These are phyloP conservation scores for Zaprionus gabonicus DNA, from an alignment of 1,140 invertebrate genomes.

Conservation along the genomic window DNA sequence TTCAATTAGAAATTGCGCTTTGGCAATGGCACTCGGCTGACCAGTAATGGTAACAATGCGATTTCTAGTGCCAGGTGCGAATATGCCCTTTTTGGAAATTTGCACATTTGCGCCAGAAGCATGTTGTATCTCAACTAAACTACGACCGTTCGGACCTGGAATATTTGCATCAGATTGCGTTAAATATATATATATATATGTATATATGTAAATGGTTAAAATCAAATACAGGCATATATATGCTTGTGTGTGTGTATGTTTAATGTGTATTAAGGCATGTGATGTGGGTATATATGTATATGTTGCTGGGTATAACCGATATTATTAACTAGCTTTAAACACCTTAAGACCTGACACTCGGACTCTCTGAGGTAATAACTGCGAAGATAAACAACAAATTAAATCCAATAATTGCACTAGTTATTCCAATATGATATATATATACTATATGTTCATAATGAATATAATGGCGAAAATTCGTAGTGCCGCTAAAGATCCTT, in stretches of 20 bases:
- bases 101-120: constrained; percentile 98
- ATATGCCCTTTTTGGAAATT: constrained; percentile 99
- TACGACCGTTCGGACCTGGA: constrained; percentile 94
- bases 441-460: constrained; percentile 22
- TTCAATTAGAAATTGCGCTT: constrained; percentile 97
- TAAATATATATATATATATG: constrained; percentile 52
- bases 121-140: constrained; percentile 98
- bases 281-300: not conserved
- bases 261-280: constrained; percentile 24
- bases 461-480: constrained; percentile 62
- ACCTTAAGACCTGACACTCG: constrained; percentile 51
- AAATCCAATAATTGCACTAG: constrained; percentile 55
- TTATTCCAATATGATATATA: constrained; percentile 27
- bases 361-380: constrained; percentile 68
- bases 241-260: constrained; percentile 19
- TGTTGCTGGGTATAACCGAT: not conserved
- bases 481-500: constrained; percentile 43
- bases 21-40: constrained; percentile 92
- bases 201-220: constrained; percentile 19
- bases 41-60: constrained; percentile 98
- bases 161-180: constrained; percentile 80
- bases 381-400: constrained; percentile 47
- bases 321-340: not conserved
- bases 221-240: constrained; percentile 33
- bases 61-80: constrained; percentile 97